phyloP scores from a whole-genome alignment of 2,888 invertebrate genomes.

The Cybosia mesomella region DNA sequence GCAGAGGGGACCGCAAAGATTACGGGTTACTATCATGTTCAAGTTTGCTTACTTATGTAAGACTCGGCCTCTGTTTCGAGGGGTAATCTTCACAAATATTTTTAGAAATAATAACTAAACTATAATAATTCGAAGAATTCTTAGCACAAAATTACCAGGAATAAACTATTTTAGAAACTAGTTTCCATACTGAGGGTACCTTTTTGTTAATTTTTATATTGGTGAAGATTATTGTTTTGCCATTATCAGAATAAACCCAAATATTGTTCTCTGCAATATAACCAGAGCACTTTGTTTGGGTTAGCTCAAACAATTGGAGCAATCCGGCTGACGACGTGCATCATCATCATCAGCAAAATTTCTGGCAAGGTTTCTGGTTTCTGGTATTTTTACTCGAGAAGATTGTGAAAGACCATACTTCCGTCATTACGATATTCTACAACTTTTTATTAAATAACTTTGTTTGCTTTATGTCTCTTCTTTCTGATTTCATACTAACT shows the following conservation, averaged over 20 bases:
- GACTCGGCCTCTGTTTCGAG: constrained; percentile 50
- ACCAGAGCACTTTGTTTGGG: too few species aligned
- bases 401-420: neutral
- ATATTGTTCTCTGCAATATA: too few species aligned
- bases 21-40: constrained; percentile 70
- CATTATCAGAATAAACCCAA: too few species aligned
- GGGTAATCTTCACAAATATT: constrained; percentile 38
- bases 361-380: neutral
- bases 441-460: neutral
- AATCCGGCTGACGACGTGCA: too few species aligned
- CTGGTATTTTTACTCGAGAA: neutral
- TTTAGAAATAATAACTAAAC: constrained; percentile 34
- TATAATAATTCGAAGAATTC: constrained; percentile 21
- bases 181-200: too few species aligned
- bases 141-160: neutral
- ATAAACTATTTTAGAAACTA: neutral
- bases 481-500: neutral
- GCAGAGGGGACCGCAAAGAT: constrained; percentile 68
- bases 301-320: too few species aligned
- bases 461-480: neutral
- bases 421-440: neutral
- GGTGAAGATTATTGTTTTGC: neutral
- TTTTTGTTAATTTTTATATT: neutral
- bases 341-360: too few species aligned
- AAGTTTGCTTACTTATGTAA: constrained; percentile 68